Evolutionary conservation across 1,140 invertebrate species (phyloP).

Genomic region (Ceratina calcarata): DNA sequence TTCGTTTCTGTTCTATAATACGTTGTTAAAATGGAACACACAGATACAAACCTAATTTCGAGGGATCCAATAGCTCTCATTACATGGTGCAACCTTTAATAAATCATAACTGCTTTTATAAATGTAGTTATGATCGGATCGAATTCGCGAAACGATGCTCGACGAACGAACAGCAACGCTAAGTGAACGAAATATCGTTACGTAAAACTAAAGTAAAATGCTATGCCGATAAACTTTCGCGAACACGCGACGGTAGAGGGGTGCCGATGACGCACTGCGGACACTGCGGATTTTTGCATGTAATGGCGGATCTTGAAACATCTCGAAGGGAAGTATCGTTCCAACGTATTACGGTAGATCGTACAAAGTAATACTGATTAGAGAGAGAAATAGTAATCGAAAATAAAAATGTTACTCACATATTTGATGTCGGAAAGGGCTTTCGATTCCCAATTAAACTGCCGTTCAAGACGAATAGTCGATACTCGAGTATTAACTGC

Average conservation of each 20-base stretch:
- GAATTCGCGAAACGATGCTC: neutral
- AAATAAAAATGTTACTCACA: constrained; percentile 68
- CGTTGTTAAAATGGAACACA: neutral
- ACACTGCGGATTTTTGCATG: constrained; percentile 8
- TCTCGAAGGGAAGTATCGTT: neutral
- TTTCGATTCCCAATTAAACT: constrained; percentile 61
- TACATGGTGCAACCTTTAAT: constrained; percentile 68
- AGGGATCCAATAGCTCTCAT: constrained; percentile 57
- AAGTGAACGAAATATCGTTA: neutral
- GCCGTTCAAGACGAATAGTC: neutral
- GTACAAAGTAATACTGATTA: neutral
- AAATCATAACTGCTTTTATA: neutral
- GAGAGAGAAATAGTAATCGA: neutral
- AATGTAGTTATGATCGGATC: neutral
- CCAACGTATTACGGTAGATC: neutral
- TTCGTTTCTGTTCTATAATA: fast-evolving
- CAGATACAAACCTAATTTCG: constrained; percentile 66
- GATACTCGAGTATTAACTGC: neutral
- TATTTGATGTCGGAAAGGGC: constrained; percentile 57
- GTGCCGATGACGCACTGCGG: constrained; percentile 26
- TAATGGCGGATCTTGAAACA: constrained; percentile 6
- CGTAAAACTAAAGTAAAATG: neutral
- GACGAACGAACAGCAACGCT: neutral
- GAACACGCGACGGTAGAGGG: neutral
- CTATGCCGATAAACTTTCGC: neutral